Conservation (phyloP, 2,888 invertebrate genomes). For the Scaptomyza reducta region DNA sequence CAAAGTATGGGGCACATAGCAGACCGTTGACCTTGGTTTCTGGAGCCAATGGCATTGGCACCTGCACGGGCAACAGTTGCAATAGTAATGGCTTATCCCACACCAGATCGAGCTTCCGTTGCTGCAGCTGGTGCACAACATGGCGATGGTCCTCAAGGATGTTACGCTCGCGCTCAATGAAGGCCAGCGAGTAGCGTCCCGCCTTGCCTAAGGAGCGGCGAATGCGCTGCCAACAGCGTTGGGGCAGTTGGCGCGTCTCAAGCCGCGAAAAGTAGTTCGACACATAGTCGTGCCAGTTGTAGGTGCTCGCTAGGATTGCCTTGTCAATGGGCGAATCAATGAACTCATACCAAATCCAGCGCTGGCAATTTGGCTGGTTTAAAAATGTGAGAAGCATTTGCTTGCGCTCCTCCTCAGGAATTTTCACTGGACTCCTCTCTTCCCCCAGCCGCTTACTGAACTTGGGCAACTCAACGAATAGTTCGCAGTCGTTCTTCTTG, state of each 20-base stretch:
- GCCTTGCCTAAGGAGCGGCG: constrained; percentile 57
- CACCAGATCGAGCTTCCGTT: constrained; percentile 16
- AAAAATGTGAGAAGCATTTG: constrained; percentile 35
- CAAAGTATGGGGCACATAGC: constrained; percentile 1
- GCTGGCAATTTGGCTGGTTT: constrained; percentile 28
- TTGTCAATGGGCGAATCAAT: constrained; percentile 51
- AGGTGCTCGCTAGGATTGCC: constrained; percentile 33
- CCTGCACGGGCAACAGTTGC: constrained; percentile 39
- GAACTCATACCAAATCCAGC: constrained; percentile 65
- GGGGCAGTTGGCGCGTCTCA: constrained; percentile 34
- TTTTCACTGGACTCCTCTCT: constrained; percentile 8
- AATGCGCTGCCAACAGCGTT: constrained; percentile 53
- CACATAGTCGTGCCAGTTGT: constrained; percentile 37
- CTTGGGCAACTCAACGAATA: constrained; percentile 55
- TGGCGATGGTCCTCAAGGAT: constrained; percentile 33
- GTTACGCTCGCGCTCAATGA: constrained; percentile 40
- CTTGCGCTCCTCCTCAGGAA: neutral
- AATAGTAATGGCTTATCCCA: constrained; percentile 1
- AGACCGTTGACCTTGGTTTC: constrained; percentile 44
- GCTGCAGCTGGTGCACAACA: constrained; percentile 49
- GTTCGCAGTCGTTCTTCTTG: constrained; percentile 27
- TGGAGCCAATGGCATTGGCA: constrained; percentile 43
- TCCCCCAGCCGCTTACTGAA: constrained; percentile 32
- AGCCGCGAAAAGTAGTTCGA: constrained; percentile 17
- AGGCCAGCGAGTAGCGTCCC: constrained; percentile 56